Conservation (phyloP, 2,797 vertebrate species). For the Meriones psammophilus region DNA sequence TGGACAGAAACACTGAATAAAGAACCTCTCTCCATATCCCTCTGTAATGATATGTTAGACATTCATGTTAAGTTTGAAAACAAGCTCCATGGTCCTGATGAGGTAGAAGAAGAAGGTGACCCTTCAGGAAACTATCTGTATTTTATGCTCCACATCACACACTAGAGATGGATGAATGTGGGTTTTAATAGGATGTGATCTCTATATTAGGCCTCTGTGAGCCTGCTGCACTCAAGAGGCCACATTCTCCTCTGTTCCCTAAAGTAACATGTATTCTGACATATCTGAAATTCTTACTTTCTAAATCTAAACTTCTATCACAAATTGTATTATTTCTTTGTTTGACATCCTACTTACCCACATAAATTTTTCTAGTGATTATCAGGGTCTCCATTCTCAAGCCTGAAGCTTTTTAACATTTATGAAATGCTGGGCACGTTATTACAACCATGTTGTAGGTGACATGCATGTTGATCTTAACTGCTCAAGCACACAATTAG, state of each 20-base stretch:
- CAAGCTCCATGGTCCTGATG: background rate
- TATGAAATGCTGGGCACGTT: background rate
- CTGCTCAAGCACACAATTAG: background rate
- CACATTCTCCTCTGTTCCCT: background rate
- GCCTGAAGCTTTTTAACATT: conserved; percentile 1
- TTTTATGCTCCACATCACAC: background rate
- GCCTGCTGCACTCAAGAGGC: background rate
- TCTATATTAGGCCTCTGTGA: background rate
- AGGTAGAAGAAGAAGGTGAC: background rate
- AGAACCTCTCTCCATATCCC: background rate
- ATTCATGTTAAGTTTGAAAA: conserved; percentile 1
- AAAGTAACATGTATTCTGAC: background rate
- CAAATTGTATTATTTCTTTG: background rate
- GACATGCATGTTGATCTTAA: background rate
- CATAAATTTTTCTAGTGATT: background rate
- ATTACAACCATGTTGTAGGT: background rate
- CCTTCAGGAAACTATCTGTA: background rate
- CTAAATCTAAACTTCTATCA: conserved; percentile 8
- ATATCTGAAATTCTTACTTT: background rate
- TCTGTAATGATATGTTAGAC: conserved; percentile 4
- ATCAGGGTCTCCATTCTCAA: conserved; percentile 28
- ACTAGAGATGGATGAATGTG: background rate
- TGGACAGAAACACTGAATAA: background rate
- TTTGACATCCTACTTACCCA: background rate
- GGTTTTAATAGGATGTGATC: background rate